phyloP scores from a whole-genome alignment of 2,113 vertebrate species.

The Embiotoca jacksoni region DNA sequence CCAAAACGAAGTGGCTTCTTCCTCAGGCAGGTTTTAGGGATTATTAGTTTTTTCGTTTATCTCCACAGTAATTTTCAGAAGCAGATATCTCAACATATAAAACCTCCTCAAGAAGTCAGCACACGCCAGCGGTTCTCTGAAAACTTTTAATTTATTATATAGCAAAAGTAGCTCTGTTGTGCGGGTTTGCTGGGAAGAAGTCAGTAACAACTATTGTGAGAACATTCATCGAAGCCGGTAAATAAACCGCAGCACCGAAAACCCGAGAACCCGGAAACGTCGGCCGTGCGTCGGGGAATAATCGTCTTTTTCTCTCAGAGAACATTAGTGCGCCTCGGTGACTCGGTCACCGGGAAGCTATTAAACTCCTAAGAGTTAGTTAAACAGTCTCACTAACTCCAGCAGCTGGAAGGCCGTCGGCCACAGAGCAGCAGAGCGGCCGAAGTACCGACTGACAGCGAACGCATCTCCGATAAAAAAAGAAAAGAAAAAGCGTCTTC shows the following conservation, averaged over 20 bases:
- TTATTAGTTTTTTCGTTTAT: too few relatives aligned
- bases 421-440: slow-evolving; percentile 66
- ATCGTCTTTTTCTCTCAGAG: slow-evolving; percentile 99
- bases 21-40: too few relatives aligned
- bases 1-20: too few relatives aligned
- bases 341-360: slow-evolving; percentile 96
- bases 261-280: slow-evolving; percentile 78
- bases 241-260: slow-evolving; percentile 69
- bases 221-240: slow-evolving; percentile 73
- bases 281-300: slow-evolving; percentile 68
- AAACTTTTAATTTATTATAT: slow-evolving; percentile 93
- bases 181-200: slow-evolving; percentile 86
- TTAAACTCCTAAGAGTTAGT: slow-evolving; percentile 99
- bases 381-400: slow-evolving; percentile 90
- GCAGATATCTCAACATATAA: not conserved
- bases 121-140: slow-evolving; percentile 78
- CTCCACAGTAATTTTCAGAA: too few relatives aligned
- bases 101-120: slow-evolving; percentile 23
- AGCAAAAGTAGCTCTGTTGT: slow-evolving; percentile 93
- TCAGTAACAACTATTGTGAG: slow-evolving; percentile 70
- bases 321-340: slow-evolving; percentile 97
- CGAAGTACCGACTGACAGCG: slow-evolving; percentile 70
- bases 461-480: slow-evolving; percentile 70
- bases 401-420: slow-evolving; percentile 86
- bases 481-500: slow-evolving; percentile 83